Evolutionary conservation across 2,888 invertebrate species (phyloP).

Genomic region (Himalopsyche tibetana): DNA sequence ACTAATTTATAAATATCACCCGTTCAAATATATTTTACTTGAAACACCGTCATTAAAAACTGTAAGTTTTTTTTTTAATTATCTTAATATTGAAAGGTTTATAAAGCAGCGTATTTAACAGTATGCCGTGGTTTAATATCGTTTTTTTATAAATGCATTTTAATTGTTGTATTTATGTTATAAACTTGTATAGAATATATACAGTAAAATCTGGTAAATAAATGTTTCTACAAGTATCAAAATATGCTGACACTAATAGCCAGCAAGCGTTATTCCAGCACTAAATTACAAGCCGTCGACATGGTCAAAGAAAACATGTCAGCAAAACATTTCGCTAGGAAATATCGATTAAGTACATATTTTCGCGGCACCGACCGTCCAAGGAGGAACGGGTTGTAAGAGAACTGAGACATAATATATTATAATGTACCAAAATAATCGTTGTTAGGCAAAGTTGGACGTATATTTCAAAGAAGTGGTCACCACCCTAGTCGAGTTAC

Average conservation of each 20-base stretch:
- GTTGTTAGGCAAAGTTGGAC: slow-evolving; percentile 60
- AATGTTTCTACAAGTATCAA: slow-evolving; percentile 12
- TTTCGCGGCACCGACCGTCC: not conserved
- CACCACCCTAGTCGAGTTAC: slow-evolving; percentile 44
- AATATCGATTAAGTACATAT: slow-evolving; percentile 47
- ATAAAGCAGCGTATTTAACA: too few relatives aligned
- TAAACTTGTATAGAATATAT: too few relatives aligned
- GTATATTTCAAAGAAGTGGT: slow-evolving; percentile 61
- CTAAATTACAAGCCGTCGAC: slow-evolving; percentile 54
- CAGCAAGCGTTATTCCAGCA: slow-evolving; percentile 55
- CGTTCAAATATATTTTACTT: too few relatives aligned
- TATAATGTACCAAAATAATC: slow-evolving; percentile 61
- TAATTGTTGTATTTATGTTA: too few relatives aligned
- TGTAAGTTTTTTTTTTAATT: too few relatives aligned
- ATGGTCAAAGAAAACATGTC: slow-evolving; percentile 53
- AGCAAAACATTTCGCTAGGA: slow-evolving; percentile 57
- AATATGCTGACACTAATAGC: slow-evolving; percentile 4
- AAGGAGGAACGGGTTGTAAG: slow-evolving; percentile 28
- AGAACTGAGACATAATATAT: slow-evolving; percentile 58
- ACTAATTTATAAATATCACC: too few relatives aligned
- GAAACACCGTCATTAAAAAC: too few relatives aligned
- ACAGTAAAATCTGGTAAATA: not conserved
- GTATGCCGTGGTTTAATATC: too few relatives aligned
- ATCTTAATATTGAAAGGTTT: too few relatives aligned
- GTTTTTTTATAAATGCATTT: too few relatives aligned